phyloP scores from a whole-genome alignment of 1,140 invertebrate genomes.

The Bombyx mandarina region DNA sequence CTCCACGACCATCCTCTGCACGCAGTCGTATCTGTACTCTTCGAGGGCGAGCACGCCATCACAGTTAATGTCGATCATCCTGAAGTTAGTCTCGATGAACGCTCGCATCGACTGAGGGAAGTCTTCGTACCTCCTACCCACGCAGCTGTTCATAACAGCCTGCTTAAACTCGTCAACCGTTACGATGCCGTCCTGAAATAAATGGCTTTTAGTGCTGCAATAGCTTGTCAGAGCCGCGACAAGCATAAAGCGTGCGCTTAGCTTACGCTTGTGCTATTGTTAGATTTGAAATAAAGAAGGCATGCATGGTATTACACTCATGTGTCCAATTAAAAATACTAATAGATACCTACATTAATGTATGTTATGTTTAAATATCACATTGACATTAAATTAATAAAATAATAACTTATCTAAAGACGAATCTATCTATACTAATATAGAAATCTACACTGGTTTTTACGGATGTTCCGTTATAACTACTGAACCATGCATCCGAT shows the following conservation, averaged over 20 bases:
- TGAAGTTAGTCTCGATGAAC: conserved; percentile 87
- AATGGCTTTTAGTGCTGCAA: conserved; percentile 4
- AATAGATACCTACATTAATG: too few species aligned
- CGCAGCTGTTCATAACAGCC: conserved; percentile 84
- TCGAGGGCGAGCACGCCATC: conserved; percentile 84
- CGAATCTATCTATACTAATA: too few species aligned
- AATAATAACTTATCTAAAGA: too few species aligned
- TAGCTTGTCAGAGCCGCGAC: conserved; percentile 9
- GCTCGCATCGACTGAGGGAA: conserved; percentile 86
- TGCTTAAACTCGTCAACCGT: conserved; percentile 86
- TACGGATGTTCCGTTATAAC: too few species aligned
- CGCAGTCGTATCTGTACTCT: conserved; percentile 87
- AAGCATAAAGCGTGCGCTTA: conserved; percentile 29
- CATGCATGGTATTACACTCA: too few species aligned
- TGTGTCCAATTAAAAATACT: too few species aligned
- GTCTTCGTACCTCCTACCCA: conserved; percentile 83
- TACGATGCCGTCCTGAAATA: conserved; percentile 82
- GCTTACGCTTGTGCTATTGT: conserved; percentile 19
- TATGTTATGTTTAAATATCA: too few species aligned
- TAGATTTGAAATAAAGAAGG: too few species aligned
- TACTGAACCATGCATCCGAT: too few species aligned
- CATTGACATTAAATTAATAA: too few species aligned
- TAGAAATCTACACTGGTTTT: too few species aligned
- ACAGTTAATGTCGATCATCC: conserved; percentile 83
- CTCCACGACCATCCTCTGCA: conserved; percentile 82